Base-by-base conservation (phyloP, 2,797 vertebrate genomes). In the Meda fulgida region DNA sequence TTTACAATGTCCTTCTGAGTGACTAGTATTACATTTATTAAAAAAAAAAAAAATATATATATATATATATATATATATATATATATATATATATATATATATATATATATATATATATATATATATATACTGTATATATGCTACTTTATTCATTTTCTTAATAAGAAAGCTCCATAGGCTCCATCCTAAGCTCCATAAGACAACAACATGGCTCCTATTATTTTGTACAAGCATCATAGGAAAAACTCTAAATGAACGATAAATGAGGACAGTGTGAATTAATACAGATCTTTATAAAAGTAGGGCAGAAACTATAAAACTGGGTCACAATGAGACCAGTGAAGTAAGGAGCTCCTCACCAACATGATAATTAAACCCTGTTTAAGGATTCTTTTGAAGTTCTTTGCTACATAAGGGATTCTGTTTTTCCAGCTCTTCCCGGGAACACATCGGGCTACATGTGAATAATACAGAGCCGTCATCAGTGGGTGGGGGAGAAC, bases 371-470 rank as follows among this genome's bases (percentile, higher is more conserved):
- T 88, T 87, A 88, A 79, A 53, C 66, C 65, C 85, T 88, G 69
- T 80, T 89, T 87, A 86, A 85, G 73, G 48, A 90, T 88, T 88
- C 87, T 72, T 89, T 88, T 89, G 87, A 89, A 87, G 84, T 34
- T 65, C 75, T 85, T 40, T 73, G 43, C 69, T 66, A 48, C 58
- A 77, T 66, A 73, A 84, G 83, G 55, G 80, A 69, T 85, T 86
- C 58, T 60, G 69, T 76, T 84, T 72, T 48, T 78, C 26, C 58
- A 67, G 69, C 19, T n/a, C 67, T 82, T 78, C 65, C 76, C 16
- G 21, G 75, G 55, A 85, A 75, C 48, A 46, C n/a, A 40, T 26
- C 77, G 19, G 75, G 63, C 43, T 73, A 23, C 31, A 43, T 84
- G 71, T 80, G 40, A 75, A 86, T 78, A 84, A 83, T 58, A 83